Evolutionary conservation across 2,888 invertebrate genomes (phyloP).

Genomic region (Rhamnusium bicolor): DNA sequence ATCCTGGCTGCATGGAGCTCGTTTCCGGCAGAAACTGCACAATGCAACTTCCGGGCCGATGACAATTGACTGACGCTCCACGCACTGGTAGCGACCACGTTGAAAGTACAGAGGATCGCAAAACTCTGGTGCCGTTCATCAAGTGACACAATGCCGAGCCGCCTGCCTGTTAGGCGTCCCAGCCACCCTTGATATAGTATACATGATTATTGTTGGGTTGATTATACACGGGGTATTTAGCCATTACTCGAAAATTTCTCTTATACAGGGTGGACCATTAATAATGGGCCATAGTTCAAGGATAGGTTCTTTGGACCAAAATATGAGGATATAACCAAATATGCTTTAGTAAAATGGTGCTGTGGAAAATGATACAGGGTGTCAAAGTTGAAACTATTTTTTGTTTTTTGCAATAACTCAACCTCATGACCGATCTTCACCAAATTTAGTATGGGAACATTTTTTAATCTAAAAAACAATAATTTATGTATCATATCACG

Average conservation of each 20-base stretch:
- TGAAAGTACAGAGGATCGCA: slow-evolving; percentile 19
- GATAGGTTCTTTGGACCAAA: too few species aligned
- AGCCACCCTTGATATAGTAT: slow-evolving; percentile 25
- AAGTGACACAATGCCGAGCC: slow-evolving; percentile 42
- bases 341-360: too few species aligned
- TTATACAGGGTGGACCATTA: too few species aligned
- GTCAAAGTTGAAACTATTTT: too few species aligned
- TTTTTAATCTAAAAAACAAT: too few species aligned
- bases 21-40: slow-evolving; percentile 69
- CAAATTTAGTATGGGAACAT: too few species aligned
- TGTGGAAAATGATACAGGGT: too few species aligned
- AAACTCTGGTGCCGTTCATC: slow-evolving; percentile 38
- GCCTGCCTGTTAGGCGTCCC: slow-evolving; percentile 24
- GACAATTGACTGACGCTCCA: slow-evolving; percentile 69
- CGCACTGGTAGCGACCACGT: slow-evolving; percentile 64
- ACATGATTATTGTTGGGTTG: slow-evolving; percentile 19
- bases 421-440: too few species aligned
- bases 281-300: too few species aligned
- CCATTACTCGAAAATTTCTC: slow-evolving; percentile 7
- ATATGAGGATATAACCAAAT: too few species aligned
- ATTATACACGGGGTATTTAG: background rate
- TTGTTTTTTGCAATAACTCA: too few species aligned
- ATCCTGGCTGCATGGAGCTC: slow-evolving; percentile 67
- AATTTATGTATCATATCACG: too few species aligned
- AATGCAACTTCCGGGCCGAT: slow-evolving; percentile 59